Conservation (phyloP, 2,888 invertebrate genomes). For the Uloborus plumipes region DNA sequence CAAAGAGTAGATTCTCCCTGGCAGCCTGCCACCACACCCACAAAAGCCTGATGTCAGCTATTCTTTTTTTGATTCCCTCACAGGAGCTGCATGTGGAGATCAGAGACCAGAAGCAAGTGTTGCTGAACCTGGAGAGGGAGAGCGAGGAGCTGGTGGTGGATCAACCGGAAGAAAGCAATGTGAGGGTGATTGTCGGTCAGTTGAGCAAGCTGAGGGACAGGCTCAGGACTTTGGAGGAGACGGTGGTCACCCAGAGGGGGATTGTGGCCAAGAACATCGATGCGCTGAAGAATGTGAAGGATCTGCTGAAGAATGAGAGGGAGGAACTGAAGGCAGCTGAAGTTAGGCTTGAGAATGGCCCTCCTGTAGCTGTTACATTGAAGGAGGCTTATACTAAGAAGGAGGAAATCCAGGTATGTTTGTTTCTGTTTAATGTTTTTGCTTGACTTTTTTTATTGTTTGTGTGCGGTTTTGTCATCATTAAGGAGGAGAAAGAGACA, state of each 20-base stretch:
- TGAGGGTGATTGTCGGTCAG: conserved; percentile 82
- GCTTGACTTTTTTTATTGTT: background rate
- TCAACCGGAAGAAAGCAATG: conserved; percentile 76
- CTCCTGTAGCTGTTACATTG: conserved; percentile 83
- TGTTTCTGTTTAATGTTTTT: background rate
- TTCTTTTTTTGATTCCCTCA: conserved; percentile 60
- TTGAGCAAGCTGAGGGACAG: conserved; percentile 82
- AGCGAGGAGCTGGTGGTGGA: conserved; percentile 80
- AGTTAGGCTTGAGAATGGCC: conserved; percentile 80
- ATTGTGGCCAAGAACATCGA: conserved; percentile 83
- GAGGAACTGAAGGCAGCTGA: conserved; percentile 92
- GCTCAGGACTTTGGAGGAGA: conserved; percentile 82
- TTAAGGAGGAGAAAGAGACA: background rate
- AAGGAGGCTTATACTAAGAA: conserved; percentile 78
- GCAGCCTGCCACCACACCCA: conserved; percentile 22
- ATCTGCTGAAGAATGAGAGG: conserved; percentile 80
- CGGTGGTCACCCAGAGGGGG: conserved; percentile 80
- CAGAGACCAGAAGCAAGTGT: conserved; percentile 80
- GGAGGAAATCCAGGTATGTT: conserved; percentile 42
- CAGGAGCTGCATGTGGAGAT: conserved; percentile 82
- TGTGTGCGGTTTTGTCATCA: background rate
- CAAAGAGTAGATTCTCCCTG: conserved; percentile 12
- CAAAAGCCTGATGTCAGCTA: conserved; percentile 52
- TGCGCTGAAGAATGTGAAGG: conserved; percentile 89
- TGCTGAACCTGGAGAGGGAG: conserved; percentile 82